Base-by-base conservation (phyloP, 2,888 invertebrate genomes). In the Cybosia mesomella region DNA sequence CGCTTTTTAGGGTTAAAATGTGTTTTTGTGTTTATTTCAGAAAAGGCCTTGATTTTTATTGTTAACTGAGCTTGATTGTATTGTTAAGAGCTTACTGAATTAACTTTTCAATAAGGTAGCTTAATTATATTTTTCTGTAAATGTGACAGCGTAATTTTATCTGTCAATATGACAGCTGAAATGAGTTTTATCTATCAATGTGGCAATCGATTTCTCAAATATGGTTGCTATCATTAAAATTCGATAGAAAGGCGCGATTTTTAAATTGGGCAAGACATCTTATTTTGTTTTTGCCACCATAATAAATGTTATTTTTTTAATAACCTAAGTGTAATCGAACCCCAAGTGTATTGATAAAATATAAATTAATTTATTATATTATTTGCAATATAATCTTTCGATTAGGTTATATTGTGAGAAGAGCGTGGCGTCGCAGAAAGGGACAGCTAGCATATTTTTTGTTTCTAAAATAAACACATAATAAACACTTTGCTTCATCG, bases 1-100 rank as follows among this genome's bases (percentile, higher is more conserved):
- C 90, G 90, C 91, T 91, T 91, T 89, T 76, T 81, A 75, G 76
- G 73, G 67, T 82, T 82, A 74, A 71, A 64, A 59, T 67, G 71
- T 70, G 55, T 67, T 63, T 73, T 70, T 73, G 76, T 82, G 76
- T 81, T 81, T 78, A 82, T 66, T 74, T 61, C 71, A 57, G 75
- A 66, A 68, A 58, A 49, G 22, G 54, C 32, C 57, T 58, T 34
- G 8, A 57, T 54, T 59, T 34, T 8, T 18, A 1, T n/a, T 43
- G 5, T 11, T 28, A 43, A 24, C 15, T 59, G 18, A 43, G 22
- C 36, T 39, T 59, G 11, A 49, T n/a, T n/a, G 18, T 9, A n/a
- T 49, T 28, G 28, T 28, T 1, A 49, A 8, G 49, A n/a, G 49
- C 9, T 49, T 7, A 55, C 24, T 55, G 54, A 54, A 21, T 54